A percentile compares a stretch with the other conserved stretches of the same genome.
These are phyloP conservation scores for Mesorhabditis spiculigera DNA, from an alignment of 2,888 invertebrate species.

Conservation along the genomic window DNA sequence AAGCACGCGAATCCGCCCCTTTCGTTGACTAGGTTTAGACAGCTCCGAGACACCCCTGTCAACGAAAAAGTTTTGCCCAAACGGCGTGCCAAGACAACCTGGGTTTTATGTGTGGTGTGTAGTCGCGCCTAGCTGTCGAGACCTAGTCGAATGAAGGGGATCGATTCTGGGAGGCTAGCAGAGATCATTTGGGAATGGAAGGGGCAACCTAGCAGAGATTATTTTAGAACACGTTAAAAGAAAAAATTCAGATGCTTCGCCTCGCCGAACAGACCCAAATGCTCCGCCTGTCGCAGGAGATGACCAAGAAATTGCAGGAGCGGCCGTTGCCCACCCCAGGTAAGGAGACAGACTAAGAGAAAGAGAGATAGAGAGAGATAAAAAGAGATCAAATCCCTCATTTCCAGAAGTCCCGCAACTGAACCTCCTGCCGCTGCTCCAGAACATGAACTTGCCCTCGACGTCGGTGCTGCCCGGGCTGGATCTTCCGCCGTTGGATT, in stretches of 20 bases:
- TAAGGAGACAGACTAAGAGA: neutral
- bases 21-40: too few relatives aligned
- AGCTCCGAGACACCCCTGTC: too few relatives aligned
- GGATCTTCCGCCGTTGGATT: neutral
- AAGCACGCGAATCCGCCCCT: too few relatives aligned
- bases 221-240: too few relatives aligned
- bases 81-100: too few relatives aligned
- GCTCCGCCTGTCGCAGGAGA: constrained; percentile 5
- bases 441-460: neutral
- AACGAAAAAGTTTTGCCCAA: too few relatives aligned
- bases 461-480: neutral
- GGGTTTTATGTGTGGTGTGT: too few relatives aligned
- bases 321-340: neutral
- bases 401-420: neutral
- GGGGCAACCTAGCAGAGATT: too few relatives aligned
- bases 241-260: neutral
- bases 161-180: too few relatives aligned
- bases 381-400: neutral
- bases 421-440: neutral
- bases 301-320: neutral
- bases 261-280: constrained; percentile 1
- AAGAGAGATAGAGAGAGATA: neutral
- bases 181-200: too few relatives aligned
- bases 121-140: too few relatives aligned
- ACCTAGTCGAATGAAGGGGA: too few relatives aligned